Base-by-base conservation (phyloP, 2,113 vertebrate genomes). In the Pedionomus torquatus region DNA sequence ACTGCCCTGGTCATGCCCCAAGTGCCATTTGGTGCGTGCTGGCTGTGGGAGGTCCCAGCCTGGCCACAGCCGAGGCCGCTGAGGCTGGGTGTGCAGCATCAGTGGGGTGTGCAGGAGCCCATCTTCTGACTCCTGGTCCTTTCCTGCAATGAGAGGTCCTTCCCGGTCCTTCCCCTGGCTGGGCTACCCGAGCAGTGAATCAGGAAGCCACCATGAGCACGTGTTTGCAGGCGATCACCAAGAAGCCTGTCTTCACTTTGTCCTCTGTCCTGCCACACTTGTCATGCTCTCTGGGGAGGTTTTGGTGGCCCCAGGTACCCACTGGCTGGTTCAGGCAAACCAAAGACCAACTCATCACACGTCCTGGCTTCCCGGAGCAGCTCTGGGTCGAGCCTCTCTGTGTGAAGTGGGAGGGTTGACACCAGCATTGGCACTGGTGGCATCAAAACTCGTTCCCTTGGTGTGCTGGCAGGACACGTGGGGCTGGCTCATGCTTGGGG, bases 91-190 rank as follows among this genome's bases (percentile, higher is more conserved):
- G 46, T 46, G 25, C 41, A 13, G 41, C 41, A 41, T 57, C 2
- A 4, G 23, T 0, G 1, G 13, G 17, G 35, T 4, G 8, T 1
- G 2, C 2, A 7, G 69, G 54, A 68, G 19, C n/a, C 23, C 5
- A 0, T 41, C 48, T 41, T 48, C 48, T 30, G 25, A 10, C 26
- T 28, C 28, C 78, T 28, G 61, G n/a, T 49, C 20, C 14, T 55
- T 26, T n/a, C 17, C 48, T 30, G 49, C 3, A 4, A 15, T n/a
- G 49, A 77, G 11, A n/a, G n/a, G n/a, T n/a, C n/a, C n/a, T n/a
- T n/a, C n/a, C n/a, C n/a, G n/a, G n/a, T n/a, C n/a, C 21, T 28
- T 28, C n/a, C 48, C 48, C 26, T 9, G 1, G 43, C 15, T 35
- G n/a, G 4, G 1, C 44, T 35, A 19, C 85, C 66, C 46, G 11